phyloP scores from a whole-genome alignment of 2,797 vertebrate genomes.

The Microchirus variegatus region DNA sequence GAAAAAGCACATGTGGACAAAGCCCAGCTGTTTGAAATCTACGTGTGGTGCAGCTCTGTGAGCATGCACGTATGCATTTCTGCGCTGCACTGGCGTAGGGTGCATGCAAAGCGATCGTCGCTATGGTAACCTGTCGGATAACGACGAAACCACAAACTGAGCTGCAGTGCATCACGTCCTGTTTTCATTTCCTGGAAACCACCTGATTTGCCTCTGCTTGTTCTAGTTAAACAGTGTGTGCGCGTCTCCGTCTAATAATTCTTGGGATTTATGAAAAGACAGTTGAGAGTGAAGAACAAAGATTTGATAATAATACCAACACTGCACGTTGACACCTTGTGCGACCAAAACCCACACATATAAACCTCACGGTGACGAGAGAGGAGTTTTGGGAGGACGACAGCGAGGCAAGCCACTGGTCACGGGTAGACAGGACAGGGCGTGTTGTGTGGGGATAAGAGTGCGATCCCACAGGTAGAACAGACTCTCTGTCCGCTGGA shows the following conservation, averaged over 20 bases:
- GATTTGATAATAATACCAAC: not conserved
- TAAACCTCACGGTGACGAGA: slow-evolving; percentile 19
- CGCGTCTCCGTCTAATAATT: not conserved
- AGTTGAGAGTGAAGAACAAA: not conserved
- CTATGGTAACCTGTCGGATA: slow-evolving; percentile 46
- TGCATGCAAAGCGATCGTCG: slow-evolving; percentile 50
- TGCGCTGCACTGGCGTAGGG: slow-evolving; percentile 5
- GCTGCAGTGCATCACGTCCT: slow-evolving; percentile 58
- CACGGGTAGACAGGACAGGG: slow-evolving; percentile 64
- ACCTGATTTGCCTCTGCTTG: not conserved
- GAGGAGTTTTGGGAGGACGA: slow-evolving; percentile 39
- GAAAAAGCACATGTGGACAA: slow-evolving; percentile 41
- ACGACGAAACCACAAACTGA: slow-evolving; percentile 7
- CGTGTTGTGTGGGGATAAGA: slow-evolving; percentile 55
- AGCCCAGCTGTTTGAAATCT: slow-evolving; percentile 25
- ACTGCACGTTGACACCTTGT: not conserved
- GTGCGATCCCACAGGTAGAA: slow-evolving; percentile 71
- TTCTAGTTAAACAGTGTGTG: too few species aligned
- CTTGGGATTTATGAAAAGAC: not conserved
- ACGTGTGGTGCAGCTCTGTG: slow-evolving; percentile 1
- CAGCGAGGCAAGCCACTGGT: slow-evolving; percentile 62
- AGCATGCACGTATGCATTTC: slow-evolving; percentile 14
- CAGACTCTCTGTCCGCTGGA: slow-evolving; percentile 61
- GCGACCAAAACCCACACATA: slow-evolving; percentile 15
- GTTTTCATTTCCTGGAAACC: slow-evolving; percentile 51